Percentiles rank a stretch among this genome's conserved stretches.
Evolutionary conservation across 2,797 vertebrate species (phyloP).

Genomic region (Mus caroli): DNA sequence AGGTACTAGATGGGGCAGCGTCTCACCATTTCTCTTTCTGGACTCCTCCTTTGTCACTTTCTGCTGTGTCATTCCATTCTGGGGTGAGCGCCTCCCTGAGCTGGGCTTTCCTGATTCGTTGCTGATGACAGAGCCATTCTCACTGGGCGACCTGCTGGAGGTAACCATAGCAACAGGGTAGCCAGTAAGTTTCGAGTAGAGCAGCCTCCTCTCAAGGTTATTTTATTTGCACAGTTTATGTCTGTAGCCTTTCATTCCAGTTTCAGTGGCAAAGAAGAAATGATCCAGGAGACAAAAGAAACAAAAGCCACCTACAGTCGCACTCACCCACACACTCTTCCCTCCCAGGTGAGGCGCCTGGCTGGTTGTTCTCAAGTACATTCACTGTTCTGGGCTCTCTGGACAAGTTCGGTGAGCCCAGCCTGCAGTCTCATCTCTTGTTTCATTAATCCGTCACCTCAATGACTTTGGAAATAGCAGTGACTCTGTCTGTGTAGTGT

Average conservation of each 20-base stretch:
- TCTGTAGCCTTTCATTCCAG: slow-evolving; percentile 73
- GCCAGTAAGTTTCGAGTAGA: slow-evolving; percentile 90
- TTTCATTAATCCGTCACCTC: slow-evolving; percentile 10
- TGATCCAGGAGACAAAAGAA: slow-evolving; percentile 26
- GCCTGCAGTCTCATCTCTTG: not conserved
- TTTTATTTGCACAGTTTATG: slow-evolving; percentile 81
- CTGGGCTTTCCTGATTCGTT: slow-evolving; percentile 96
- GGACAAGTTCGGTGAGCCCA: not conserved
- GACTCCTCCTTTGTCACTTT: slow-evolving; percentile 95
- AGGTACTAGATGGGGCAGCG: slow-evolving; percentile 9
- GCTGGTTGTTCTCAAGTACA: not conserved
- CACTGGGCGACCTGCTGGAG: slow-evolving; percentile 96
- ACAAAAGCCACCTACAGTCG: not conserved
- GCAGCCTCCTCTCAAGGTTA: slow-evolving; percentile 91
- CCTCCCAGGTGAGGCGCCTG: not conserved
- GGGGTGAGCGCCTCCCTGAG: slow-evolving; percentile 92
- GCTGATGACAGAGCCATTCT: slow-evolving; percentile 98
- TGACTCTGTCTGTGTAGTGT: not conserved
- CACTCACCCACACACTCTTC: not conserved
- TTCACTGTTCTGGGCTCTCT: slow-evolving; percentile 29
- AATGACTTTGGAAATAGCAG: not conserved
- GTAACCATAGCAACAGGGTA: slow-evolving; percentile 99
- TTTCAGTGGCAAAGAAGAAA: slow-evolving; percentile 70
- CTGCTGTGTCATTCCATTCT: slow-evolving; percentile 95
- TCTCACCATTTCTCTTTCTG: slow-evolving; percentile 95